Percentiles rank a stretch among this genome's conserved stretches.
These are phyloP conservation scores for Pelecanoides urinatrix DNA, from an alignment of 2,113 vertebrate species.

Conservation along the genomic window DNA sequence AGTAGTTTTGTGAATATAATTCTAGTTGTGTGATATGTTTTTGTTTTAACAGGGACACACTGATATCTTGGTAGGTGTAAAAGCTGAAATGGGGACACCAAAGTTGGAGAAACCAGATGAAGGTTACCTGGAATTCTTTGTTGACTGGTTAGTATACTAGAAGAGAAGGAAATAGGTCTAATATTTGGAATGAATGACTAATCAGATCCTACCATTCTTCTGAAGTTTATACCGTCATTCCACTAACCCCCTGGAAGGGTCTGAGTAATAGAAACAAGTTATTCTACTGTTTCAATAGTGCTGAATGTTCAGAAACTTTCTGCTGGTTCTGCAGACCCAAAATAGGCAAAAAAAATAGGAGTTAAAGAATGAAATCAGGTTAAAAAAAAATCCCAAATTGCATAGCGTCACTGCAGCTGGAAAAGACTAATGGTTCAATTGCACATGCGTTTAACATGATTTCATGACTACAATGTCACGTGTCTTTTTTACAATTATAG, in stretches of 20 bases:
- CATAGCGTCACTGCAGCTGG: neutral
- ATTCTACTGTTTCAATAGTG: neutral
- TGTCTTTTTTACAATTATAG: neutral
- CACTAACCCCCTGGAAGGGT: neutral
- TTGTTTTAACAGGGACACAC: conserved; percentile 86
- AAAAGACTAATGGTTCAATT: neutral
- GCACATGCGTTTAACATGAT: fast-evolving
- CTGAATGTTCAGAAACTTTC: neutral
- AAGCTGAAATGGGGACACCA: conserved; percentile 94
- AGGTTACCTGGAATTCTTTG: conserved; percentile 96
- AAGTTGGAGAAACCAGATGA: conserved; percentile 84
- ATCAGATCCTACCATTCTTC: neutral
- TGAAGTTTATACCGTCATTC: neutral
- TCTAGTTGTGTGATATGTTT: neutral
- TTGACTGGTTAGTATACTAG: conserved; percentile 87
- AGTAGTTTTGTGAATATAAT: neutral
- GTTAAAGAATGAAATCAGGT: neutral
- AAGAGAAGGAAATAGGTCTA: neutral
- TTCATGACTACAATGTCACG: neutral
- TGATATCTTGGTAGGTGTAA: conserved; percentile 91
- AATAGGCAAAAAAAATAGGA: neutral
- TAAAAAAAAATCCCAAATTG: neutral
- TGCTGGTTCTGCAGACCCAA: neutral
- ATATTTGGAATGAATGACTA: neutral
- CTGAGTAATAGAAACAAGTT: neutral